Conservation (phyloP, 2,113 vertebrate species). For the Serinus canaria region DNA sequence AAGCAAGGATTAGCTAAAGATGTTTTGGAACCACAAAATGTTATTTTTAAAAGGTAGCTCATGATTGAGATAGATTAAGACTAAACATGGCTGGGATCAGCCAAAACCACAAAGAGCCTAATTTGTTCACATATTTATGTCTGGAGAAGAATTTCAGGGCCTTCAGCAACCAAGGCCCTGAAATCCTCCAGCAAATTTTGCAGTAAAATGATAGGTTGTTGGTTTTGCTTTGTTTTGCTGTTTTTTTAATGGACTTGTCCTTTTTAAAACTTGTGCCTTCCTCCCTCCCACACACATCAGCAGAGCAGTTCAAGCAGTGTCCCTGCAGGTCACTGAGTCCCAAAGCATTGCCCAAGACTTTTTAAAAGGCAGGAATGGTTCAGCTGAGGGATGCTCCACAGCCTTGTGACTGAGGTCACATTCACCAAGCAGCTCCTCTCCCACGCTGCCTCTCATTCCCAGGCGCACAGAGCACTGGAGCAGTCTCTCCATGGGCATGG, state of each 20-base stretch:
- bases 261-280: not conserved
- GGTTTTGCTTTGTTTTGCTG: not conserved
- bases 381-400: not conserved
- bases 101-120: constrained; percentile 9
- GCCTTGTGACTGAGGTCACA: not conserved
- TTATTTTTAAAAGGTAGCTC: constrained; percentile 57
- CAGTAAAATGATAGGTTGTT: not conserved
- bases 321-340: not conserved
- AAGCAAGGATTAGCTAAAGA: constrained; percentile 56
- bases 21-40: constrained; percentile 56
- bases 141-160: not conserved
- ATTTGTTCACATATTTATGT: constrained; percentile 30
- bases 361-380: not conserved
- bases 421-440: not conserved
- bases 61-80: constrained; percentile 50
- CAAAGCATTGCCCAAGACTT: not conserved
- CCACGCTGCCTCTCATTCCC: not conserved
- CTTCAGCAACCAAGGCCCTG: not conserved
- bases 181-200: not conserved
- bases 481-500: not conserved
- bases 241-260: not conserved
- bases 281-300: not conserved
- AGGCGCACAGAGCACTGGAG: not conserved
- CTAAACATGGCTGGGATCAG: not conserved
- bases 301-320: not conserved